Evolutionary conservation across 2,113 vertebrate species (phyloP), one percentile per base, ranked within the genome.

Genomic region (Jaculus jaculus): DNA sequence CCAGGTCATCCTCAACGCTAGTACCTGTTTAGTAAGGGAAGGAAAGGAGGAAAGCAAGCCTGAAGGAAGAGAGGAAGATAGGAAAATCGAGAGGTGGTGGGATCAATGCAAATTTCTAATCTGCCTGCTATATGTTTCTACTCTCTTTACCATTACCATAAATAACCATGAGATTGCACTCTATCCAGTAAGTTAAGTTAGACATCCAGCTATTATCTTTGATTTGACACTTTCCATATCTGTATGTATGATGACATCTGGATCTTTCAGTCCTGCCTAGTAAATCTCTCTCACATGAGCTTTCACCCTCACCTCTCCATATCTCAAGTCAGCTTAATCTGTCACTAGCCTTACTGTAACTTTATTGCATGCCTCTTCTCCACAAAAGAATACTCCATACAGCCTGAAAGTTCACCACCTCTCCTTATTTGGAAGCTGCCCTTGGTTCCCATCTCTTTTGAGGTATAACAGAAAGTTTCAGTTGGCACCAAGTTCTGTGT

Each of bases 181-280:
- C 32, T 79, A 8, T 3, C 1, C 12, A 39, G 0, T 39, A 12
- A 2, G 1, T 71, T 30, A 69, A 16, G 7, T 54, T 71, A 90
- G 61, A 75, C 83, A 32, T 47, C 7, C 4, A 88, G 4, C 7
- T 65, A 1, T 54, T 12, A 37, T 12, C 47, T 63, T 74, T 28
- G 3, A 4, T 17, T 80, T 78, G 15, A 3, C 5, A 9, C 1
- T 42, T 3, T 9, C 34, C 24, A n/a, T 17, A 7, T 2, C 5
- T 37, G 24, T 2, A 0, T 1, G 34, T 32, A 28, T 30, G 60
- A 0, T 2, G 28, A 54, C 3, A 39, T 21, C 58, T 17, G 32
- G 4, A 20, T 6, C 24, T 79, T 82, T 85, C 30, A 17, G 0
- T 66, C 54, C 32, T 63, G 3, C 28, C 51, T 42, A 81, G 42